Percentiles rank a stretch among this genome's conserved stretches.
Conservation (phyloP, 2,888 invertebrate species). For the Ischnura elegans region DNA sequence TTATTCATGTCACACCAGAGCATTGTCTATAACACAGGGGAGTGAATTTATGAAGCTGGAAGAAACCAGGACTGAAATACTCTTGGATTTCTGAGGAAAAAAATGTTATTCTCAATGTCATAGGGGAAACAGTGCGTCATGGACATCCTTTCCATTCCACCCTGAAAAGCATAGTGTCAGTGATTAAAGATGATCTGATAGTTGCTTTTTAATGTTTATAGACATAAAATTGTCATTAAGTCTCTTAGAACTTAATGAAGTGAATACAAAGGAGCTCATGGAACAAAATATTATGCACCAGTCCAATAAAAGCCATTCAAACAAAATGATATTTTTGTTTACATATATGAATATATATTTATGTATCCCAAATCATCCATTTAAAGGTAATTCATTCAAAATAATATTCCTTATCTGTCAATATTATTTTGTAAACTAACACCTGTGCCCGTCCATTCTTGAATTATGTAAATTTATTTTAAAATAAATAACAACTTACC, state of each 20-base stretch:
- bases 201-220: neutral
- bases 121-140: constrained; percentile 39
- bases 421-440: neutral
- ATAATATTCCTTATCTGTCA: neutral
- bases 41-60: neutral
- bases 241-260: neutral
- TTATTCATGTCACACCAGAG: neutral
- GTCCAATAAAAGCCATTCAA: constrained; percentile 12
- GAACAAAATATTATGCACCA: neutral
- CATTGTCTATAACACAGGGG: neutral
- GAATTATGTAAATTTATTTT: constrained; percentile 16
- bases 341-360: too few species aligned
- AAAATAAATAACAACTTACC: constrained; percentile 27
- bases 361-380: constrained; percentile 7
- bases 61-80: neutral
- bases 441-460: constrained; percentile 48
- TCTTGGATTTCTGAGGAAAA: neutral
- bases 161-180: neutral
- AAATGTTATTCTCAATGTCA: neutral
- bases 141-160: neutral
- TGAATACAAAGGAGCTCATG: neutral
- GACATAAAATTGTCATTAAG: neutral
- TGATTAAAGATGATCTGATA: neutral
- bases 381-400: neutral
- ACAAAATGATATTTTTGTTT: neutral